Evolutionary conservation across 1,140 invertebrate species (phyloP), one percentile per base, ranked within the genome.

Genomic region (Drosophila bifasciata): DNA sequence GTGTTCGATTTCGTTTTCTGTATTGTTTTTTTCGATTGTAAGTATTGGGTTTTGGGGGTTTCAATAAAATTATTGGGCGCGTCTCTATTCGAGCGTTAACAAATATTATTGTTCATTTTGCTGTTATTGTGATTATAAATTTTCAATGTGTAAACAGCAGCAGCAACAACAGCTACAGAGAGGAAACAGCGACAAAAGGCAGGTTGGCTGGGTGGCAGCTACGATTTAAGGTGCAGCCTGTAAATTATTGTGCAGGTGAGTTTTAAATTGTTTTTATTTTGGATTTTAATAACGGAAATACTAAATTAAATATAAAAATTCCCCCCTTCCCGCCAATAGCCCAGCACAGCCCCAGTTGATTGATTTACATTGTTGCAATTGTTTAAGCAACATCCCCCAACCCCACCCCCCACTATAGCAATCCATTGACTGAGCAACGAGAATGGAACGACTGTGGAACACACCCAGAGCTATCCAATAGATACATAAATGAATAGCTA

Each of bases 101-200:
- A 89, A 88, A 89, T 88, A 88, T 88, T 89, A 88, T 88, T 88
- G 84, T 88, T 88, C 72, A 88, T 89, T 83, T 89, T 88, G 74
- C 73, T 88, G 83, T 88, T 88, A 79, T 88, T 88, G 84, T 88
- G 84, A 89, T 88, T 83, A 89, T 88, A 88, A 88, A 88, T 88
- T 88, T 88, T 88, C 81, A 63, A 56, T 72, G 77, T 73, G 49
- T 79, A 84, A 88, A 72, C 74, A 84, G 53, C 58, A 36, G 60
- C 77, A 79, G 46, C 56, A 57, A 50, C 58, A 58, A 41, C 58
- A 58, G 9, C 45, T 71, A 40, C 49, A 2, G 2, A 25, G 32
- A 36, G 32, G 32, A 11, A 43, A 45, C 36, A 56, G 11, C 55
- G 58, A 41, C 45, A 52, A 55, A 9, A 59, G 56, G 53, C 74